Evolutionary conservation across 1,140 invertebrate genomes (phyloP).

Genomic region (Rhynchophorus ferrugineus): DNA sequence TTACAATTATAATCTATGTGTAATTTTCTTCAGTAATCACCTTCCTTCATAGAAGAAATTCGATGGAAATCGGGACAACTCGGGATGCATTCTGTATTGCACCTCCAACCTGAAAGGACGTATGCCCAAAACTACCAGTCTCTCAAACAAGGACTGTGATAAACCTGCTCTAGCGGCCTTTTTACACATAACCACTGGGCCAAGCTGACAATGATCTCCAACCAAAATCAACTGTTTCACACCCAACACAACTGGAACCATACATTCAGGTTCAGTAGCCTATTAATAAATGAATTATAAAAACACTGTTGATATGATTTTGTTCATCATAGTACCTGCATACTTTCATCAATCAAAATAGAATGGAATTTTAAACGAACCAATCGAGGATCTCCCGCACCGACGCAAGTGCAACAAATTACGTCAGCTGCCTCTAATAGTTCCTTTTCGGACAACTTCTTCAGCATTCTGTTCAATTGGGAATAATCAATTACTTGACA

Average conservation of each 20-base stretch:
- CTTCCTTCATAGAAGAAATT: conserved; percentile 98
- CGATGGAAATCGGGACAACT: conserved; percentile 93
- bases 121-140: conserved; percentile 93
- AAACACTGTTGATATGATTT: conserved; percentile 3
- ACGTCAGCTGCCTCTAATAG: conserved; percentile 94
- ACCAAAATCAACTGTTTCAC: conserved; percentile 93
- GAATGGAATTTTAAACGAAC: conserved; percentile 91
- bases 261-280: conserved; percentile 78
- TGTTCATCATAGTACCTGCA: conserved; percentile 48
- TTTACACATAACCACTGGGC: conserved; percentile 99
- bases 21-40: neutral
- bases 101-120: conserved; percentile 93
- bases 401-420: conserved; percentile 98
- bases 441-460: conserved; percentile 87
- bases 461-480: conserved; percentile 63
- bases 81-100: conserved; percentile 99
- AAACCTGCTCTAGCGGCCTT: conserved; percentile 95
- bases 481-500: no score
- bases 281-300: conserved; percentile 10
- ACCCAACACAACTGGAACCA: conserved; percentile 94
- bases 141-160: conserved; percentile 95
- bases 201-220: conserved; percentile 97
- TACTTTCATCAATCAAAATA: conserved; percentile 96
- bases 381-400: conserved; percentile 91
- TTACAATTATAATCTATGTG: neutral